Percentiles rank a stretch among this genome's conserved stretches.
Conservation (phyloP, 2,113 vertebrate species). For the Pollachius pollachius region DNA sequence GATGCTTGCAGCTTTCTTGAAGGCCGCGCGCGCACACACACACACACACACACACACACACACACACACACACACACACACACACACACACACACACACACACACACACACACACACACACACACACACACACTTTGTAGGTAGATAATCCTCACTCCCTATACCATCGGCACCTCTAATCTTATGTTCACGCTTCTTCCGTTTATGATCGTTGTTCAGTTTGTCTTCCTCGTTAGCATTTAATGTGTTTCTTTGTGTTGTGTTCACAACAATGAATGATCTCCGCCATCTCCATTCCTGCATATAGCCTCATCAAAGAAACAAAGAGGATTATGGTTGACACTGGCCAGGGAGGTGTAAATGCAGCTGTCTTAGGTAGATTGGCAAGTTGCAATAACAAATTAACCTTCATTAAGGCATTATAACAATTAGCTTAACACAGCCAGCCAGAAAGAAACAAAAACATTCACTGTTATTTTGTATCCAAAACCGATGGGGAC, state of each 20-base stretch:
- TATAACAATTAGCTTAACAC: neutral
- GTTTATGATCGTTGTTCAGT: neutral
- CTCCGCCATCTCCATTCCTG: neutral
- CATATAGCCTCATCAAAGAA: neutral
- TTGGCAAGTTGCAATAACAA: neutral
- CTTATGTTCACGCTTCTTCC: neutral
- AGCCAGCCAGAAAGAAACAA: neutral
- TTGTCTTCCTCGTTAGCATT: neutral
- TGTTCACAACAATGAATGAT: neutral
- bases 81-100: no score
- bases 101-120: no score
- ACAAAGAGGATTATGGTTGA: neutral
- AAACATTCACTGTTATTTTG: no score
- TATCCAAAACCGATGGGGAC: no score
- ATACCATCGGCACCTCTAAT: neutral
- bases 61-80: no score
- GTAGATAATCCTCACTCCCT: neutral
- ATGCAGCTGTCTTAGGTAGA: no score
- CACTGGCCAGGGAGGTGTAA: neutral
- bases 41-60: no score
- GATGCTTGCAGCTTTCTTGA: no score
- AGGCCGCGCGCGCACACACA: no score
- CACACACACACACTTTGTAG: neutral
- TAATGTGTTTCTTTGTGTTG: no score
- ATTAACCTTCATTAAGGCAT: slow-evolving; percentile 8